Conservation (phyloP, 2,797 vertebrate genomes). For the Picus viridis region DNA sequence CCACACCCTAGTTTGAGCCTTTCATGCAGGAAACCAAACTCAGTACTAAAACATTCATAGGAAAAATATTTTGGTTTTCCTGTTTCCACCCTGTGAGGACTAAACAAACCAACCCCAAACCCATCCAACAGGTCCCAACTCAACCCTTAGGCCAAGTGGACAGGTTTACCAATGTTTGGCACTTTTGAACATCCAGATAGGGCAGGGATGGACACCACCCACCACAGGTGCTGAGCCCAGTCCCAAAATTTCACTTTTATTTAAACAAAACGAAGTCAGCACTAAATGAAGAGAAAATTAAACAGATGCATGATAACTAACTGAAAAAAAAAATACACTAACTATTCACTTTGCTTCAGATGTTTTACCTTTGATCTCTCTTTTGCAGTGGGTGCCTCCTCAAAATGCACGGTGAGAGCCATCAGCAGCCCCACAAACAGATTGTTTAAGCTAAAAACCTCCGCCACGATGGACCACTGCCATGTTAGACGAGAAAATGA, state of each 20-base stretch:
- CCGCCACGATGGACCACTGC: constrained; percentile 95
- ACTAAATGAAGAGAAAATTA: neutral
- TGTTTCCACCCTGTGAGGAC: neutral
- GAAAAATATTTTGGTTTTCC: neutral
- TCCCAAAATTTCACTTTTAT: neutral
- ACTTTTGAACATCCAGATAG: neutral
- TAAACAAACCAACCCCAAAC: neutral
- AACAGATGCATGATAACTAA: neutral
- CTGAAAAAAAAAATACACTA: neutral
- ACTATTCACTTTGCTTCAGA: constrained; percentile 58
- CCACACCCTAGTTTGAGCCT: neutral
- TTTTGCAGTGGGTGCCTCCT: constrained; percentile 81
- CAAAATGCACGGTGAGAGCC: constrained; percentile 85
- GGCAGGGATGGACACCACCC: neutral
- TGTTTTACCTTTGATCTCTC: constrained; percentile 91
- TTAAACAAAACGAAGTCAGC: neutral
- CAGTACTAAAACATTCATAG: neutral
- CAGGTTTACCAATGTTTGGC: neutral
- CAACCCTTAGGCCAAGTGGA: neutral
- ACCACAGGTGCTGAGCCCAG: neutral
- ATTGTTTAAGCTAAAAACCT: constrained; percentile 99
- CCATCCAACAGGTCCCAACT: neutral
- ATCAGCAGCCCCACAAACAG: constrained; percentile 93
- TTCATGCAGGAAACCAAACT: neutral
- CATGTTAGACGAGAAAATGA: constrained; percentile 94